Evolutionary conservation across 2,888 invertebrate species (phyloP).

Genomic region (Invenusta paracnida): DNA sequence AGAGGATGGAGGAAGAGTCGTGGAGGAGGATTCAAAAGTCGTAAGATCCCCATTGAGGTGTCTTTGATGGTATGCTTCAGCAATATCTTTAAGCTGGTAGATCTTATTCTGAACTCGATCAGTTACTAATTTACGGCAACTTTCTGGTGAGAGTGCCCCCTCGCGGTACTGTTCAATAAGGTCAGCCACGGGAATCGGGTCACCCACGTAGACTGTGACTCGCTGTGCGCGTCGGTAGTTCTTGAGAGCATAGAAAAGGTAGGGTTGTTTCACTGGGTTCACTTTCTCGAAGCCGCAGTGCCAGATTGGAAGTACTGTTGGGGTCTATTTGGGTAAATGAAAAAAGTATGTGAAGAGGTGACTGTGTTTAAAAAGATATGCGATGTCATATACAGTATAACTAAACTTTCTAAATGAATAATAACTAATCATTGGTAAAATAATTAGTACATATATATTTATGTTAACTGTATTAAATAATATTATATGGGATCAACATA

Average conservation of each 20-base stretch:
- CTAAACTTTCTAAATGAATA: too few relatives aligned
- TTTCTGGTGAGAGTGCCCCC: neutral
- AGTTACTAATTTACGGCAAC: neutral
- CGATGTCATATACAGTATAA: too few relatives aligned
- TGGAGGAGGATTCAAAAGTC: too few relatives aligned
- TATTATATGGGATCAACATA: neutral
- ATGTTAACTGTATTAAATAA: neutral
- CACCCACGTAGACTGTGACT: conserved; percentile 31
- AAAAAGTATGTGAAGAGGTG: conserved; percentile 5
- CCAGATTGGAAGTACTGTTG: conserved; percentile 38
- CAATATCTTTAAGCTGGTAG: neutral
- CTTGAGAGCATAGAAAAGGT: neutral
- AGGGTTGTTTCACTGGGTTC: conserved; percentile 31
- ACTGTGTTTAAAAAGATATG: too few relatives aligned
- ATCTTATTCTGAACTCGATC: neutral
- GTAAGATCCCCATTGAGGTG: too few relatives aligned
- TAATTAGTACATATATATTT: too few relatives aligned
- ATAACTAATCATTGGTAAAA: too few relatives aligned
- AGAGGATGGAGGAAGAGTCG: too few relatives aligned
- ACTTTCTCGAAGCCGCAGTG: conserved; percentile 34
- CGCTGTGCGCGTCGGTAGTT: neutral
- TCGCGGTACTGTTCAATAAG: neutral
- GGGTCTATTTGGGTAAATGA: neutral
- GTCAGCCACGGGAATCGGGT: neutral
- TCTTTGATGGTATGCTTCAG: too few relatives aligned